Conservation (phyloP, 2,113 vertebrate genomes). For the Nothoprocta perdicaria region DNA sequence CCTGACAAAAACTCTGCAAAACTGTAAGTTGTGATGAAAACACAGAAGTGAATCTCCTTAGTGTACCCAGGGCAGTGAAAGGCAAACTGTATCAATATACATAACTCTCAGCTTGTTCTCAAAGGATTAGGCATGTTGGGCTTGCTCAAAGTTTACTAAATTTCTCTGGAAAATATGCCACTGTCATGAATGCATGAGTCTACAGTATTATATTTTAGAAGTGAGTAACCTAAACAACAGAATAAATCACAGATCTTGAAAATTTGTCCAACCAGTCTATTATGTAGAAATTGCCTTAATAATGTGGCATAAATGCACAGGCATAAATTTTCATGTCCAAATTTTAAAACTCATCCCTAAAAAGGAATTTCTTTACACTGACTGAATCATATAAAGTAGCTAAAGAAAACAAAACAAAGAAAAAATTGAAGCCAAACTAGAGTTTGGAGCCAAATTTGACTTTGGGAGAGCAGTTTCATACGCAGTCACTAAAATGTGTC, state of each 20-base stretch:
- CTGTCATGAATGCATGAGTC: background rate
- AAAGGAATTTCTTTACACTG: constrained; percentile 21
- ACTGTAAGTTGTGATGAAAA: background rate
- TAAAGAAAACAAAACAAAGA: background rate
- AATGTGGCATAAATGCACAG: background rate
- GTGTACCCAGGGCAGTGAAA: background rate
- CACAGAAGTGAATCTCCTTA: accelerated
- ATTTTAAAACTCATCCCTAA: background rate
- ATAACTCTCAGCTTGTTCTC: background rate
- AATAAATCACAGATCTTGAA: background rate
- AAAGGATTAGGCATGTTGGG: background rate
- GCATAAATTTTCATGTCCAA: background rate
- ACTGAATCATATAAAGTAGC: background rate
- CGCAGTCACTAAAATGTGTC: background rate
- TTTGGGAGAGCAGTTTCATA: background rate
- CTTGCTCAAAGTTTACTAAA: background rate
- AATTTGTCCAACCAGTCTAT: background rate
- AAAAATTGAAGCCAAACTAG: background rate
- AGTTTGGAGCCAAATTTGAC: background rate
- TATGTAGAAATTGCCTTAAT: background rate
- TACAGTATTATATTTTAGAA: accelerated
- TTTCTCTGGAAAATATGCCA: accelerated
- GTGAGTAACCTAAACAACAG: background rate
- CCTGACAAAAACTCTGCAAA: background rate
- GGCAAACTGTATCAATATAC: background rate